Evolutionary conservation across 2,113 vertebrate species (phyloP), one percentile per base, ranked within the genome.

Genomic region (Phoenicopterus ruber): DNA sequence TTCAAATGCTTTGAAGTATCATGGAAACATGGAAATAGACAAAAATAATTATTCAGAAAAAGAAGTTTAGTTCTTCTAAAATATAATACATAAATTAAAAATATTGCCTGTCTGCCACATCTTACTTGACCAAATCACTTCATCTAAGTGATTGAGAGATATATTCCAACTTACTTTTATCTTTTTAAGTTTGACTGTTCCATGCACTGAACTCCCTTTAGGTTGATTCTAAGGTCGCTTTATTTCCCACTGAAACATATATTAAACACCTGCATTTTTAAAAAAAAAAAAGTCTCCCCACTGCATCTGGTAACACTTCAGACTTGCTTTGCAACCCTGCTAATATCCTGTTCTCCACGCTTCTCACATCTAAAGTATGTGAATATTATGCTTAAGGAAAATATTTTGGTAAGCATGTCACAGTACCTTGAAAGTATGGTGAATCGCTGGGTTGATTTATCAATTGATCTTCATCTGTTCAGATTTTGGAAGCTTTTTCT

Each of bases 401-500:
- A 93, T 76, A 93, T 61, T 72, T 88, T 74, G 73, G 74, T 88
- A 93, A 95, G 91, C 50, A 76, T 49, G 57, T 84, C 94, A 97
- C 97, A 91, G 93, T 98, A 98, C 97, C 97, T 97, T 97, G 92
- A 96, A 97, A 94, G 72, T 95, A 93, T 93, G 97, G 93, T 95
- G 97, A 96, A 97, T 96, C 70, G 80, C 87, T 94, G 86, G 84
- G 97, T 96, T 25, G 58, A 58, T 97, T 97, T 96, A 98, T 94
- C 96, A 98, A 95, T 96, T 94, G 90, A 94, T 97, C 98, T 97
- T 98, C 98, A 98, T 98, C 96, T 98, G 98, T 93, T 96, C 74
- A 88, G 87, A 96, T 76, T 95, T 87, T 87, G 91, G 93, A 97
- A 97, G 91, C 91, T 93, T 95, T 95, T 92, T 96, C 90, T 97